These are phyloP conservation scores for Platycheirus rosarum DNA, from an alignment of 2,888 invertebrate species.

Conservation along the genomic window DNA sequence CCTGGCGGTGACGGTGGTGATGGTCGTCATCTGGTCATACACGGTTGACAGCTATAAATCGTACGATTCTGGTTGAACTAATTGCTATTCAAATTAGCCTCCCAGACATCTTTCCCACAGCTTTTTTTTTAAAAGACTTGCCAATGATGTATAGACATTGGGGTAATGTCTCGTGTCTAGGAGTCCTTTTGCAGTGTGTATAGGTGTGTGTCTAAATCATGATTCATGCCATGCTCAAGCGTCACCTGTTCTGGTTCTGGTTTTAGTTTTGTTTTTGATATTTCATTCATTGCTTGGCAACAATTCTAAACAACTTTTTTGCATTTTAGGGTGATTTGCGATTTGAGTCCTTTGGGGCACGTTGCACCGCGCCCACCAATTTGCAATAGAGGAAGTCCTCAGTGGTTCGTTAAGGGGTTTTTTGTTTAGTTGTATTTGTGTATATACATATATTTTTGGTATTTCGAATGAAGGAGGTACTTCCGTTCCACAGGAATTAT, in stretches of 20 bases:
- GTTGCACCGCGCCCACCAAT: neutral
- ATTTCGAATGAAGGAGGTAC: no score
- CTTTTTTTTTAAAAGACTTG: neutral
- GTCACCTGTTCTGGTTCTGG: neutral
- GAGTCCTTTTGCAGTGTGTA: neutral
- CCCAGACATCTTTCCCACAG: constrained; percentile 3
- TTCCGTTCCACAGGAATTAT: no score
- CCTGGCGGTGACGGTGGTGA: neutral
- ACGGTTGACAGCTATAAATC: constrained; percentile 33
- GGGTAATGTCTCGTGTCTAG: neutral
- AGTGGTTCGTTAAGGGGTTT: no score
- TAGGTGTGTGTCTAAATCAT: neutral
- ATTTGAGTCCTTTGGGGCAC: neutral
- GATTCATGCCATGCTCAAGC: neutral
- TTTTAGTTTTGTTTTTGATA: neutral
- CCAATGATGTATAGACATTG: neutral
- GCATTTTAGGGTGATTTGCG: neutral
- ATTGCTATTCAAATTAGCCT: constrained; percentile 25
- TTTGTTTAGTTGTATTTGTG: no score
- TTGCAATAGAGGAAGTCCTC: constrained; percentile 1
- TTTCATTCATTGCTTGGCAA: neutral
- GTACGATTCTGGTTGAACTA: constrained; percentile 23
- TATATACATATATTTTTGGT: no score
- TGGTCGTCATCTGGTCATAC: constrained; percentile 18
- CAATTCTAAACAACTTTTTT: neutral